These are phyloP conservation scores for Marisa cornuarietis DNA, from an alignment of 1,140 invertebrate genomes.

Conservation along the genomic window DNA sequence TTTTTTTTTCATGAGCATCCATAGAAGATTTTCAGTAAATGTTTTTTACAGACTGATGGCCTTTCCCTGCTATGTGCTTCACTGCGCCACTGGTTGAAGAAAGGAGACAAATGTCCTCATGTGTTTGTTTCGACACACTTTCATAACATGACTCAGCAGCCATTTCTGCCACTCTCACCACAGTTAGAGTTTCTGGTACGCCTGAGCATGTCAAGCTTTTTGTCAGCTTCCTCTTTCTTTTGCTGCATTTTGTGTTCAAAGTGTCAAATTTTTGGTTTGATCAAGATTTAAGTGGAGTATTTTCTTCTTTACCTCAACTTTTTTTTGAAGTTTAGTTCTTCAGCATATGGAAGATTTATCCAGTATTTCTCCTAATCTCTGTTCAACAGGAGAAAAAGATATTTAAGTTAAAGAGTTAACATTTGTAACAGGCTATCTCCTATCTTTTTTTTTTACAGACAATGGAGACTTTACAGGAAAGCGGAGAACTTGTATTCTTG, in stretches of 20 bases:
- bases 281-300: neutral
- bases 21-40: too few relatives aligned
- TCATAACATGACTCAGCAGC: conserved; percentile 72
- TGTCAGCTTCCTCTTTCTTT: neutral
- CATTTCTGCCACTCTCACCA: conserved; percentile 53
- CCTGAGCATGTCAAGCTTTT: neutral
- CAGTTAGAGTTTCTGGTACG: conserved; percentile 53
- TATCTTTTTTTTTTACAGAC: conserved; percentile 62
- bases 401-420: neutral
- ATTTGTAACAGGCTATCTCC: neutral
- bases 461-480: conserved; percentile 70
- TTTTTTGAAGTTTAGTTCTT: too few relatives aligned
- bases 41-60: conserved; percentile 72
- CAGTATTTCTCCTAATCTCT: too few relatives aligned
- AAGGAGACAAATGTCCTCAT: conserved; percentile 74
- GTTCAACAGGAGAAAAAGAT: neutral
- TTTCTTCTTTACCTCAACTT: neutral
- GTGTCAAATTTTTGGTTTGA: neutral
- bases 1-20: too few relatives aligned
- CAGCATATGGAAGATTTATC: too few relatives aligned
- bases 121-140: conserved; percentile 83
- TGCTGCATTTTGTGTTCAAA: neutral
- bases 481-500: conserved; percentile 72
- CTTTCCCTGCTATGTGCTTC: conserved; percentile 75
- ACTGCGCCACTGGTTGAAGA: conserved; percentile 73